Conservation (phyloP, 2,113 vertebrate genomes). For the Aix galericulata region DNA sequence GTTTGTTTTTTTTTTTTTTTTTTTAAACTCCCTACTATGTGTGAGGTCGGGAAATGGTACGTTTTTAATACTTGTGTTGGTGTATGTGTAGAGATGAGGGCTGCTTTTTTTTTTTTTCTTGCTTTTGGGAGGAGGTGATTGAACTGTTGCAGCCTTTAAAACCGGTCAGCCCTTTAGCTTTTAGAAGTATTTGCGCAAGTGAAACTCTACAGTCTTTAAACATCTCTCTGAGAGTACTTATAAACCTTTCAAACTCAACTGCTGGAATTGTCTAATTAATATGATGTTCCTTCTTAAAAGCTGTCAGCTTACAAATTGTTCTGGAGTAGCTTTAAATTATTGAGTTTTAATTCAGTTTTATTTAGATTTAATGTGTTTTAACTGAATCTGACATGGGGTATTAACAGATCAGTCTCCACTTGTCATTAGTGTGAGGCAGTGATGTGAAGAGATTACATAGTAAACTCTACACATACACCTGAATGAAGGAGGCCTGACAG, state of each 20-base stretch:
- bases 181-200: background rate
- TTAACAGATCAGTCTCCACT: no score
- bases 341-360: background rate
- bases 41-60: background rate
- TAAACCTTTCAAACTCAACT: background rate
- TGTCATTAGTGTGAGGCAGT: background rate
- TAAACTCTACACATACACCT: no score
- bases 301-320: background rate
- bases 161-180: background rate
- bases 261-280: background rate
- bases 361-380: no score
- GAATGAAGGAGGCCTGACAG: background rate
- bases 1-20: background rate
- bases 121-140: background rate
- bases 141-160: background rate
- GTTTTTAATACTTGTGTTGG: background rate
- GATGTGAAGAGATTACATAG: background rate
- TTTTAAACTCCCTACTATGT: background rate
- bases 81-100: no score
- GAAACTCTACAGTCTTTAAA: background rate
- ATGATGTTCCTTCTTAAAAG: background rate
- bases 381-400: background rate
- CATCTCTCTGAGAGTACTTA: background rate
- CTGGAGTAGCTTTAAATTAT: background rate
- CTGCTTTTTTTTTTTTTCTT: slow-evolving; percentile 8